Percentiles rank a stretch among this genome's conserved stretches.
These are phyloP conservation scores for Indri indri DNA, from an alignment of 2,113 vertebrate species.

Conservation along the genomic window DNA sequence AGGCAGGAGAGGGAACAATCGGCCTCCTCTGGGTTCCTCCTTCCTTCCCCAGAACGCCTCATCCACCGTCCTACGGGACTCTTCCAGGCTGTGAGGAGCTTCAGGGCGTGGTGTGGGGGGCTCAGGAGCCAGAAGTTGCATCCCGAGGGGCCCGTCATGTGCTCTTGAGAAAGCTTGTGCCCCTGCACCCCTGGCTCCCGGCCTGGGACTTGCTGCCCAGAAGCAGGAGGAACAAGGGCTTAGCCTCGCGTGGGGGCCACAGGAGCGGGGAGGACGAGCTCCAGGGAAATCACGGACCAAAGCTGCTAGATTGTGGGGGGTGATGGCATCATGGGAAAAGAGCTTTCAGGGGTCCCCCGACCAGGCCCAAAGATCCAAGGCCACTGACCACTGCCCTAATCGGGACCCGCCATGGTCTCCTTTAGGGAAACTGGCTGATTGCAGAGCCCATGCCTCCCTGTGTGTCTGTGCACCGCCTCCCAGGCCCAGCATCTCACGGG, in stretches of 20 bases:
- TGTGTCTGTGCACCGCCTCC: background rate
- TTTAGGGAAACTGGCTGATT: background rate
- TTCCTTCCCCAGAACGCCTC: background rate
- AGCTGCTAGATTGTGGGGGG: background rate
- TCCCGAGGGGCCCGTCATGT: background rate
- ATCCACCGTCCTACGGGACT: background rate
- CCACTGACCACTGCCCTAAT: background rate
- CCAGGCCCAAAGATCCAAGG: background rate
- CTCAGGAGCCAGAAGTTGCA: background rate
- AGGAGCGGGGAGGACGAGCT: background rate
- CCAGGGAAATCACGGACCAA: background rate
- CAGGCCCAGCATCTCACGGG: rapidly evolving
- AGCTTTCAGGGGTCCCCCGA: background rate
- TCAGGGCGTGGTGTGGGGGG: too few relatives aligned
- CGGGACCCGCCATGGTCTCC: background rate
- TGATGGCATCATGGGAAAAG: too few relatives aligned
- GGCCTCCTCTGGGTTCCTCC: background rate
- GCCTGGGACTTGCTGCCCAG: background rate
- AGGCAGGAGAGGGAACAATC: background rate
- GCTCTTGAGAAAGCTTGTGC: background rate
- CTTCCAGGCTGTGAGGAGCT: background rate
- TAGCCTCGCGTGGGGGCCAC: background rate
- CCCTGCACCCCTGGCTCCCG: background rate
- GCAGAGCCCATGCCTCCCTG: background rate
- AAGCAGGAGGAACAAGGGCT: background rate